A percentile compares a stretch with the other conserved stretches of the same genome.
Conservation (phyloP, 1,140 invertebrate genomes). For the Listronotus oregonensis region DNA sequence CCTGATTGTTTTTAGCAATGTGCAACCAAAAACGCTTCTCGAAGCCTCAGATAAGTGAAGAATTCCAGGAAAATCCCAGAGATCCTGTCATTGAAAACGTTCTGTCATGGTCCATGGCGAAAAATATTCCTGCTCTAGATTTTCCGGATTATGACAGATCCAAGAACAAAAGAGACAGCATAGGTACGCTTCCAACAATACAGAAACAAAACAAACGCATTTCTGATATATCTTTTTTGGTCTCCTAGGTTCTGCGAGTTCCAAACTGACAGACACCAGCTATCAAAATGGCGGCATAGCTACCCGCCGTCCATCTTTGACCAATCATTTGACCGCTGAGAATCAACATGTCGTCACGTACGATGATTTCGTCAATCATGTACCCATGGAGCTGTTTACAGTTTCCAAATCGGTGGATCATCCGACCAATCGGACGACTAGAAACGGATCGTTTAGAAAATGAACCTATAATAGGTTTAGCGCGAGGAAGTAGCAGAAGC, state of each 20-base stretch:
- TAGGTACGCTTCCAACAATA: constrained; percentile 7
- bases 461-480: no score
- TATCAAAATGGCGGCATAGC: constrained; percentile 10
- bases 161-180: constrained; percentile 32
- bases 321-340: constrained; percentile 22
- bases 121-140: constrained; percentile 44
- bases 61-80: constrained; percentile 20
- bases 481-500: no score
- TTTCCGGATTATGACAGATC: constrained; percentile 26
- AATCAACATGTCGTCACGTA: constrained; percentile 29
- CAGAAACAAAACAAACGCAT: no score
- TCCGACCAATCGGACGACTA: no score
- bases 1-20: constrained; percentile 32
- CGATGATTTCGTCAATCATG: constrained; percentile 53
- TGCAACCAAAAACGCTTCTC: constrained; percentile 41
- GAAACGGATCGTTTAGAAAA: not conserved
- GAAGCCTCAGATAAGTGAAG: constrained; percentile 27
- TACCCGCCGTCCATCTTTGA: constrained; percentile 35
- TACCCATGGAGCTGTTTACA: constrained; percentile 58
- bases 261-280: constrained; percentile 27
- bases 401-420: constrained; percentile 49
- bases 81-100: constrained; percentile 51
- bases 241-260: constrained; percentile 40
- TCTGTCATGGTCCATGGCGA: constrained; percentile 51
- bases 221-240: not conserved